phyloP scores from a whole-genome alignment of 92 coral and sea anemone species.

The Chrysogorgia sp. region DNA sequence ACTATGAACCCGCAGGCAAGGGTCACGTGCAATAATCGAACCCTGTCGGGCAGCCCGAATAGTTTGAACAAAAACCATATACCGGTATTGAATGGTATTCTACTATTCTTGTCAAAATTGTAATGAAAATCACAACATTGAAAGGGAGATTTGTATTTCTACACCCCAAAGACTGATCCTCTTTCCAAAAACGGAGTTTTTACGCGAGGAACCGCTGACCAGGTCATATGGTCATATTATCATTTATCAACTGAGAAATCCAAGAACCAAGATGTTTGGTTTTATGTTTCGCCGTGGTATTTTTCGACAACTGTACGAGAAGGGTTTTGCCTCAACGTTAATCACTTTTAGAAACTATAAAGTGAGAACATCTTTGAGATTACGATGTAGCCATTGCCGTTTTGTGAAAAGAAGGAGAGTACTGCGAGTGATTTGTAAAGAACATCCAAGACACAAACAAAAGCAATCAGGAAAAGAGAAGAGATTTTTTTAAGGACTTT shows the following conservation, averaged over 20 bases:
- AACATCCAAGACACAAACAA: constrained; percentile 95
- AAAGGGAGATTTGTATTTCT: too few relatives aligned
- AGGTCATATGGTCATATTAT: too few relatives aligned
- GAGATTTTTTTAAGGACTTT: constrained; percentile 23
- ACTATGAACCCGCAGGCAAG: constrained; percentile 4
- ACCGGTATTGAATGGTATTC: too few relatives aligned
- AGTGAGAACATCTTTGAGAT: constrained; percentile 85
- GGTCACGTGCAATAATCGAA: background rate
- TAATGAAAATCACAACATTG: too few relatives aligned
- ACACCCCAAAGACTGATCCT: too few relatives aligned
- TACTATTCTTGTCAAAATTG: too few relatives aligned
- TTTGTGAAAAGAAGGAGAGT: constrained; percentile 95
- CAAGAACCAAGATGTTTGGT: constrained; percentile 33
- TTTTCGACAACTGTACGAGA: constrained; percentile 62
- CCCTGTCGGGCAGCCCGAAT: too few relatives aligned
- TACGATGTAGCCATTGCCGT: constrained; percentile 85
- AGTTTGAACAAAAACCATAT: too few relatives aligned
- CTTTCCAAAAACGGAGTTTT: too few relatives aligned
- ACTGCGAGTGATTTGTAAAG: constrained; percentile 89
- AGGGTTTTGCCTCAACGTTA: constrained; percentile 71
- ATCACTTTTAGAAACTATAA: constrained; percentile 83
- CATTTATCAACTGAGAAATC: too few relatives aligned
- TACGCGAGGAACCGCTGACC: too few relatives aligned
- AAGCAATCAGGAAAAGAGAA: constrained; percentile 71
- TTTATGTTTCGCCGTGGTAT: constrained; percentile 43